These are phyloP conservation scores for Etheostoma nigrum DNA, from an alignment of 2,797 vertebrate species.

Conservation along the genomic window DNA sequence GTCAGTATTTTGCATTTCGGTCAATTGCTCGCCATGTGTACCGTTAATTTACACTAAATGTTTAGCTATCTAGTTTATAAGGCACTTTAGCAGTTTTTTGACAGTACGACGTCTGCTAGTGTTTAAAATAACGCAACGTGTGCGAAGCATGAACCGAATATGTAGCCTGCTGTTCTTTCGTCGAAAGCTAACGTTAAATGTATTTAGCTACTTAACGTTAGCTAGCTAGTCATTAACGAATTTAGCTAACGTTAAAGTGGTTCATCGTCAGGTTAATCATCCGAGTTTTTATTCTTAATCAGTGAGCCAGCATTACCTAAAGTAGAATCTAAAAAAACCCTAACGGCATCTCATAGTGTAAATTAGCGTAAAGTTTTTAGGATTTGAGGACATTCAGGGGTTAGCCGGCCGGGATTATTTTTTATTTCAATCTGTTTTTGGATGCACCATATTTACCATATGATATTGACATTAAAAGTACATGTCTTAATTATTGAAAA, in stretches of 20 bases:
- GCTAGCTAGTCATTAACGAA: background rate
- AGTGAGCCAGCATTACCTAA: background rate
- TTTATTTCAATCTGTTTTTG: too few relatives aligned
- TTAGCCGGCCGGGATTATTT: too few relatives aligned
- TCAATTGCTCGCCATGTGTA: background rate
- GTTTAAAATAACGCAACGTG: background rate
- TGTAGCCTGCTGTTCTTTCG: background rate
- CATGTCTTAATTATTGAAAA: too few relatives aligned
- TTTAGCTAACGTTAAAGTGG: background rate
- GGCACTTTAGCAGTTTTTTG: background rate
- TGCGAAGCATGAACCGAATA: too few relatives aligned
- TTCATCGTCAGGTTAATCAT: background rate
- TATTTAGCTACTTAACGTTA: background rate
- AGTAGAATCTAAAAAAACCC: too few relatives aligned
- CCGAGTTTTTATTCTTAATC: background rate
- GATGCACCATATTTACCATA: too few relatives aligned
- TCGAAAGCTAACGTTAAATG: background rate
- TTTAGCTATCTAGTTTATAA: background rate
- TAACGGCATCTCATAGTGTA: background rate
- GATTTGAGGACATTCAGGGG: too few relatives aligned
- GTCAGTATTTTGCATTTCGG: slow-evolving; percentile 1
- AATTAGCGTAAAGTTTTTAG: background rate
- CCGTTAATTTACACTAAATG: too few relatives aligned
- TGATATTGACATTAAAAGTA: too few relatives aligned
- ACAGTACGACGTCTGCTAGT: background rate